Conservation (phyloP, 2,797 vertebrate genomes). For the Morus bassanus region DNA sequence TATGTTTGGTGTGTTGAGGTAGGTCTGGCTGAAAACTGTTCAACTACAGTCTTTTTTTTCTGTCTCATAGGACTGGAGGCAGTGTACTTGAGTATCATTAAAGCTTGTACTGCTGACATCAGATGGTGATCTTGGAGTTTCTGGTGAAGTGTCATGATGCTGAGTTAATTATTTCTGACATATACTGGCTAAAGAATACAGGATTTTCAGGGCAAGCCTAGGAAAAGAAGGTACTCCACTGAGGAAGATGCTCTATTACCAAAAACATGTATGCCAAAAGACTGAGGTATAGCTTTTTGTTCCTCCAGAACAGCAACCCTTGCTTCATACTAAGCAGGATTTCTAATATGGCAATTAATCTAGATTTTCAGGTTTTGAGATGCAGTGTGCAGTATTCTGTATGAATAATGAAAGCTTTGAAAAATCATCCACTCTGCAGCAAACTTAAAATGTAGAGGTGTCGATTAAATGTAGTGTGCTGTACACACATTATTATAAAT, state of each 20-base stretch:
- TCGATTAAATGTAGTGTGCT: not conserved
- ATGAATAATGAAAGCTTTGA: not conserved
- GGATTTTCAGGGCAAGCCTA: not conserved
- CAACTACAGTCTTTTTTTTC: not conserved
- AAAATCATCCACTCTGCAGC: not conserved
- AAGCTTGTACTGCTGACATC: not conserved
- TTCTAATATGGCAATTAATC: not conserved
- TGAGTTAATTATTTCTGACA: not conserved
- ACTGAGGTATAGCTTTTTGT: not conserved
- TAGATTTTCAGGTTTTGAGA: not conserved
- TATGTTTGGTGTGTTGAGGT: not conserved
- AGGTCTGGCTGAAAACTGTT: not conserved
- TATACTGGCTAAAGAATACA: not conserved
- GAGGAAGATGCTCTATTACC: not conserved
- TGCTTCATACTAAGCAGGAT: not conserved
- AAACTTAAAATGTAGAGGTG: not conserved
- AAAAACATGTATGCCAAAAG: not conserved
- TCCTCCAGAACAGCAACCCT: not conserved
- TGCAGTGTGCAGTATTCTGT: not conserved
- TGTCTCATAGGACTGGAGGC: not conserved
- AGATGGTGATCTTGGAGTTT: not conserved
- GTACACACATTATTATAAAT: not conserved
- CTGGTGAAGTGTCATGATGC: not conserved
- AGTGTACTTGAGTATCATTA: not conserved
- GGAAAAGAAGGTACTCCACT: not conserved